A percentile compares a stretch with the other conserved stretches of the same genome.
Evolutionary conservation across 2,888 invertebrate species (phyloP).

Genomic region (Apodemia zela): DNA sequence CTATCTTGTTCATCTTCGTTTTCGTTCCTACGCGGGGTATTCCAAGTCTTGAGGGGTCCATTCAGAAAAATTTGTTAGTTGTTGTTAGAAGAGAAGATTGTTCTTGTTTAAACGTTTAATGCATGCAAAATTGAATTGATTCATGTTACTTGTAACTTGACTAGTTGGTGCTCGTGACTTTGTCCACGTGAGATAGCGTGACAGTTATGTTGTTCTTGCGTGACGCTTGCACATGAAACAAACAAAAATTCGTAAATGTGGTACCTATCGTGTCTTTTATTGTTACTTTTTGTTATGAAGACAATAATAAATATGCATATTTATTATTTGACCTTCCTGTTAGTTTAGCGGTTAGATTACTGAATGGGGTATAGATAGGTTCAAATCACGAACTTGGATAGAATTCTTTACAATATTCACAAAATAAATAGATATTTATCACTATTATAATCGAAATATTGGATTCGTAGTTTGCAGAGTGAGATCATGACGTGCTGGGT

Average conservation of each 20-base stretch:
- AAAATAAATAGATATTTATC: constrained; percentile 19
- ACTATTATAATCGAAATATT: not conserved
- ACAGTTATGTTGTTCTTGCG: constrained; percentile 4
- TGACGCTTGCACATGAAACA: constrained; percentile 1
- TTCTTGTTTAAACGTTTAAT: no score
- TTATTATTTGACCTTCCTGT: not conserved
- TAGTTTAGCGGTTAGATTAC: constrained; percentile 1
- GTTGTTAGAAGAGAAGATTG: no score
- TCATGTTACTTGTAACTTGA: not conserved
- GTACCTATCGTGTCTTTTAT: constrained; percentile 6
- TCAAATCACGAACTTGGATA: not conserved
- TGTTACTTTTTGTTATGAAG: not conserved
- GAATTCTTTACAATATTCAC: no score
- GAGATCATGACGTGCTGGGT: no score
- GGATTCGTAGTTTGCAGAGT: no score
- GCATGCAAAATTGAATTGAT: no score
- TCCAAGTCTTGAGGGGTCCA: no score
- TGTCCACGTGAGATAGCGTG: constrained; percentile 2
- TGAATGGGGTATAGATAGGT: constrained; percentile 1
- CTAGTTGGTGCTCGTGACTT: not conserved
- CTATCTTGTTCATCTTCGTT: no score
- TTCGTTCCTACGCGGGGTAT: no score
- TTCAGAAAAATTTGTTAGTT: no score
- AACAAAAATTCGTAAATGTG: constrained; percentile 6
- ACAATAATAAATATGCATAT: constrained; percentile 8